Evolutionary conservation across 2,888 invertebrate species (phyloP).

Genomic region (Bombyx huttoni): DNA sequence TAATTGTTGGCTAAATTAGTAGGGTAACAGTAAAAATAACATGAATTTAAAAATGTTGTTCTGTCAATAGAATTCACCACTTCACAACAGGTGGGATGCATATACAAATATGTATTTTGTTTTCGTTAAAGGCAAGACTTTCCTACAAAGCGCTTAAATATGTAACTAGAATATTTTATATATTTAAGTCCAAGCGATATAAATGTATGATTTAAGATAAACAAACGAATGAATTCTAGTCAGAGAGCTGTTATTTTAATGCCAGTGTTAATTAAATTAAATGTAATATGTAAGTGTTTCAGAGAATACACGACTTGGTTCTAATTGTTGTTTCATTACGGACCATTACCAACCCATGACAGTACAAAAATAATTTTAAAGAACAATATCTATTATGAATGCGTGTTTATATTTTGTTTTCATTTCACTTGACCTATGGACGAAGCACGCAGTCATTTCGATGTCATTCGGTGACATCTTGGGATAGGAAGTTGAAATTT

Average conservation of each 20-base stretch:
- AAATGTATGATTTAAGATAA: conserved; percentile 1
- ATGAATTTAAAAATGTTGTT: too few species aligned
- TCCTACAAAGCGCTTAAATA: neutral
- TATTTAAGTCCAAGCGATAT: neutral
- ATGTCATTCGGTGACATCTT: too few species aligned
- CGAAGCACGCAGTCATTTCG: too few species aligned
- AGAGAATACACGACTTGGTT: conserved; percentile 10
- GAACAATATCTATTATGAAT: too few species aligned
- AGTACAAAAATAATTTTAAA: too few species aligned
- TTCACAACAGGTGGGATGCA: too few species aligned
- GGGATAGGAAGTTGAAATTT: too few species aligned
- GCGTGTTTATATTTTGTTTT: too few species aligned
- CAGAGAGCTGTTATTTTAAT: conserved; percentile 53
- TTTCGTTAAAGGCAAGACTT: neutral
- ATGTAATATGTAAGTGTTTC: conserved; percentile 19
- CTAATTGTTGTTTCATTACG: neutral
- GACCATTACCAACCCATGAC: neutral
- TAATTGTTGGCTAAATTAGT: too few species aligned
- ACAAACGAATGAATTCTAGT: conserved; percentile 59
- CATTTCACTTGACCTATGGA: too few species aligned
- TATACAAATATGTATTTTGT: neutral
- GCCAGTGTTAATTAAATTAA: conserved; percentile 45
- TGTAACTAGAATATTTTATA: neutral
- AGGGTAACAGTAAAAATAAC: too few species aligned
- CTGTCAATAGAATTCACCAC: too few species aligned